These are phyloP conservation scores for Cryptoblepharus egeriae DNA, from an alignment of 2,797 vertebrate genomes.

Conservation along the genomic window DNA sequence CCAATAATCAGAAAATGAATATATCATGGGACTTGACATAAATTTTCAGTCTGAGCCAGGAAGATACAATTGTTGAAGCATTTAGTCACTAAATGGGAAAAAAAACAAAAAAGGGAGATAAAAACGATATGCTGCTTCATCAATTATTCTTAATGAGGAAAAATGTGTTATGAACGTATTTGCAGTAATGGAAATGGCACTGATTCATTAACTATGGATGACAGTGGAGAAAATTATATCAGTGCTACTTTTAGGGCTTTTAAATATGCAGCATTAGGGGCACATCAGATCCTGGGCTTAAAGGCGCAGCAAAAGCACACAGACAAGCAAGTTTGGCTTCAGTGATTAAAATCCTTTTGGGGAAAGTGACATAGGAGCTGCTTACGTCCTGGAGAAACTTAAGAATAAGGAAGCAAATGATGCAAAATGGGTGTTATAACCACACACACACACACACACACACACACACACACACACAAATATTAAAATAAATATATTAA, in stretches of 20 bases:
- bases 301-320: neutral
- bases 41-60: constrained; percentile 2
- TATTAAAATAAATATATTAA: too few relatives aligned
- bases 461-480: too few relatives aligned
- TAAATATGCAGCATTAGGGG: constrained; percentile 5
- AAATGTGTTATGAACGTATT: constrained; percentile 37
- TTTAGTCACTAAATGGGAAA: constrained; percentile 25
- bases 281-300: neutral
- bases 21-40: constrained; percentile 10
- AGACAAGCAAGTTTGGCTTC: neutral
- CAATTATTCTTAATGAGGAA: constrained; percentile 28
- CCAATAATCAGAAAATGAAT: constrained; percentile 5
- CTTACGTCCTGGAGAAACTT: neutral
- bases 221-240: constrained; percentile 13
- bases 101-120: constrained; percentile 11
- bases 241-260: constrained; percentile 5
- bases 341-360: neutral
- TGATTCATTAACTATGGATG: constrained; percentile 24
- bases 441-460: too few relatives aligned
- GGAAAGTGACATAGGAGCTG: neutral
- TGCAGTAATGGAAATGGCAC: constrained; percentile 12
- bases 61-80: constrained; percentile 20
- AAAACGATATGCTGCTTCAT: constrained; percentile 25
- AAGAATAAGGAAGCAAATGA: neutral
- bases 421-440: neutral